These are phyloP conservation scores for Apodemus speciosus DNA, from an alignment of 2,113 vertebrate species.

Conservation along the genomic window DNA sequence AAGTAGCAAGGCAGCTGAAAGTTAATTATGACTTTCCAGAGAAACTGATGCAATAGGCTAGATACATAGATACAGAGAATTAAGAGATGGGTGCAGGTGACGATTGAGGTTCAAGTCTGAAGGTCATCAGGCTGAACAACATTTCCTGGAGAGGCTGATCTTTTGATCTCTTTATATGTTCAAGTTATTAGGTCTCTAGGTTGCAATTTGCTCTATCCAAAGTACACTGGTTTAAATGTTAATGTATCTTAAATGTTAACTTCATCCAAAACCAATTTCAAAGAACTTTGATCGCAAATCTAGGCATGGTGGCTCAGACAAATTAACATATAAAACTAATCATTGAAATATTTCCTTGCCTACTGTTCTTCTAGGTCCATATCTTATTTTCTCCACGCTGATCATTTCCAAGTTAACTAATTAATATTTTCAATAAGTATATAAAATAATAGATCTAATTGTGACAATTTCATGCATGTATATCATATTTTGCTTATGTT, in stretches of 20 bases:
- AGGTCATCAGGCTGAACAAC: not conserved
- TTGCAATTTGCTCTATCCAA: not conserved
- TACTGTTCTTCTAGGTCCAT: not conserved
- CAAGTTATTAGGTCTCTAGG: not conserved
- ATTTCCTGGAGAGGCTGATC: not conserved
- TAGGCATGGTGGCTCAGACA: not conserved
- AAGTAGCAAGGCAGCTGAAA: not conserved
- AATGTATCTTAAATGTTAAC: constrained; percentile 10
- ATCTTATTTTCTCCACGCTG: not conserved
- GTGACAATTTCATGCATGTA: not conserved
- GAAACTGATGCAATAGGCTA: not conserved
- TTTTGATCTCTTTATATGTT: not conserved
- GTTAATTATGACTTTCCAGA: not conserved
- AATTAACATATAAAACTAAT: constrained; percentile 49
- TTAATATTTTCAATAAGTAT: not conserved
- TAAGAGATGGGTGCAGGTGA: not conserved
- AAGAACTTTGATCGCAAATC: not conserved
- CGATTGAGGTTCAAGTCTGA: not conserved
- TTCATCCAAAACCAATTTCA: not conserved
- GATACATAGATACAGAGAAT: not conserved
- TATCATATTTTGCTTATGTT: not conserved
- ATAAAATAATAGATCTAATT: not conserved
- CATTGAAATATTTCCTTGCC: not conserved
- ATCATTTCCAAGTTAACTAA: not conserved
- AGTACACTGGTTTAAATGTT: constrained; percentile 9